Evolutionary conservation across 2,797 vertebrate species (phyloP).

Genomic region (Eulemur albifrons): DNA sequence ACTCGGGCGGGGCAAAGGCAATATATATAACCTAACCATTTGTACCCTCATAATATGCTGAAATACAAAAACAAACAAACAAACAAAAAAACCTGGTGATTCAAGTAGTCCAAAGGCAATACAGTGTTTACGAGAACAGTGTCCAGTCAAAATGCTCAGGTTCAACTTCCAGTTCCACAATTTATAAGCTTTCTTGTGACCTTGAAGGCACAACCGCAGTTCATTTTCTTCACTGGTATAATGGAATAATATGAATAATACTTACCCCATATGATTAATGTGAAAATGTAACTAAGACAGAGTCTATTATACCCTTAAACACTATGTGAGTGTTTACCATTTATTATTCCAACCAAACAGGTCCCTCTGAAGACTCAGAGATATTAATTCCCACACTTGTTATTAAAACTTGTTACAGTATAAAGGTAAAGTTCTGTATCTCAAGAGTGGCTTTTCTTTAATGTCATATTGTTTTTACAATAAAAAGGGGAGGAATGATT

Average conservation of each 20-base stretch:
- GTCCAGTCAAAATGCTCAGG: neutral
- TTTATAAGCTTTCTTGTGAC: neutral
- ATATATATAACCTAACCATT: too few species aligned
- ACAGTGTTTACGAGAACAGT: neutral
- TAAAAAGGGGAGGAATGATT: neutral
- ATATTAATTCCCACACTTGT: neutral
- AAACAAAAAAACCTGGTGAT: neutral
- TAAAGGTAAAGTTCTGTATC: neutral
- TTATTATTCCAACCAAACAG: conserved; percentile 33
- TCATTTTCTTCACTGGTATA: conserved; percentile 21
- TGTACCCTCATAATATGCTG: too few species aligned
- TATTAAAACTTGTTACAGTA: conserved; percentile 4
- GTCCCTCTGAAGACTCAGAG: neutral
- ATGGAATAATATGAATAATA: neutral
- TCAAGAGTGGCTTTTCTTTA: neutral
- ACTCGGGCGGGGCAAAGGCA: too few species aligned
- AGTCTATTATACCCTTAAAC: neutral
- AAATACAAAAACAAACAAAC: too few species aligned
- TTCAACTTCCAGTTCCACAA: conserved; percentile 4
- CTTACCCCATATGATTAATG: neutral
- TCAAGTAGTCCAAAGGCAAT: neutral
- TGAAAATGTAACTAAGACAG: neutral
- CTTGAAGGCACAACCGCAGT: neutral
- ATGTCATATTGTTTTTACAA: neutral
- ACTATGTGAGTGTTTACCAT: neutral